Percentiles rank a stretch among this genome's conserved stretches.
phyloP scores from a whole-genome alignment of 1,140 invertebrate genomes.

The Lysiphlebus fabarum region DNA sequence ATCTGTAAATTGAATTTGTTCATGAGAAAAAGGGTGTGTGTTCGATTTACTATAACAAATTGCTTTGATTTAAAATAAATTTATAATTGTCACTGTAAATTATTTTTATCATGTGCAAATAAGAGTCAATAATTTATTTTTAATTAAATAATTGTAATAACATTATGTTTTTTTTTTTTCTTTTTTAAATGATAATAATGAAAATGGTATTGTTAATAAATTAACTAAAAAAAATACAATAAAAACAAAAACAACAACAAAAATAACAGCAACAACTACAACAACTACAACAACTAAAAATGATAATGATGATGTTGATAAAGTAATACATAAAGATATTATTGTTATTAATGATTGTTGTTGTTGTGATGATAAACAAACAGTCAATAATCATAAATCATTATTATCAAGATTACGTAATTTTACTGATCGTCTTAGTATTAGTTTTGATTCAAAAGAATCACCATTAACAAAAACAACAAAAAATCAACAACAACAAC shows the following conservation, averaged over 20 bases:
- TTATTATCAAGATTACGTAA: conserved; percentile 45
- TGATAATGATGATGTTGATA: conserved; percentile 3
- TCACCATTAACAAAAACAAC: conserved; percentile 32
- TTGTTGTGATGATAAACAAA: conserved; percentile 42
- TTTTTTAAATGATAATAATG: conserved; percentile 32
- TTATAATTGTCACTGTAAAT: too few relatives aligned
- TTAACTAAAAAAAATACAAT: conserved; percentile 27
- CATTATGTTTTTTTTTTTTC: too few relatives aligned
- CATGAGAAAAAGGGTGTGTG: too few relatives aligned
- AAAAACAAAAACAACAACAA: too few relatives aligned
- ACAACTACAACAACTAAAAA: conserved; percentile 1
- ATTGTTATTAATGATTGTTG: conserved; percentile 28
- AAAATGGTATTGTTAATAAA: conserved; percentile 34
- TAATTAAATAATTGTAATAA: too few relatives aligned
- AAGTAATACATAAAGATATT: conserved; percentile 20
- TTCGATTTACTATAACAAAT: too few relatives aligned
- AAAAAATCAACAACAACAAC: conserved; percentile 29
- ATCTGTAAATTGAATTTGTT: too few relatives aligned
- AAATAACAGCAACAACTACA: too few relatives aligned
- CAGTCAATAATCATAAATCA: conserved; percentile 44
- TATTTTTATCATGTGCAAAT: too few relatives aligned
- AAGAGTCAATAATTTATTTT: too few relatives aligned
- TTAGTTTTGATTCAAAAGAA: conserved; percentile 50
- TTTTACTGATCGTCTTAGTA: conserved; percentile 46
- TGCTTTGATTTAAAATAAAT: too few relatives aligned